phyloP scores from a whole-genome alignment of 2,113 vertebrate species.

The Gymnobelideus leadbeateri region DNA sequence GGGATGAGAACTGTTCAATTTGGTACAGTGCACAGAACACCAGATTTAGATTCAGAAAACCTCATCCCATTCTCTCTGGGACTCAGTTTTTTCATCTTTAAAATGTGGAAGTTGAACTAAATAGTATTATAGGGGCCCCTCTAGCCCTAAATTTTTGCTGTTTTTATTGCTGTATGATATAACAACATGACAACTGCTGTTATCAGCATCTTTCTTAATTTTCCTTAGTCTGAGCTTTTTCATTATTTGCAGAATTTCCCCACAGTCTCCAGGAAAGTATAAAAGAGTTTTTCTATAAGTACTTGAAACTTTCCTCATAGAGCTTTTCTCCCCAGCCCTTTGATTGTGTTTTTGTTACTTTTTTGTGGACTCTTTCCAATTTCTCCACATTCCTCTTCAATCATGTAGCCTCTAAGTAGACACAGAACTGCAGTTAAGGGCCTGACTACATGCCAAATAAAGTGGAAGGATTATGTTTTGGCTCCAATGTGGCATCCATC shows the following conservation, averaged over 20 bases:
- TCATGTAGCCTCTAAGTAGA: slow-evolving; percentile 31
- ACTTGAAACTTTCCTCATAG: neutral
- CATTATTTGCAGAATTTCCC: slow-evolving; percentile 26
- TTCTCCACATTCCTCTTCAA: slow-evolving; percentile 23
- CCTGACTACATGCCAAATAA: slow-evolving; percentile 19
- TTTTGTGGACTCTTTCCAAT: slow-evolving; percentile 15
- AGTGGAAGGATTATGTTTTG: neutral
- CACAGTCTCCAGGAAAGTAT: slow-evolving; percentile 26
- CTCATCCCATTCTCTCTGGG: neutral
- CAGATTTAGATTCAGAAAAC: neutral
- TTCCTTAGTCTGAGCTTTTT: slow-evolving; percentile 20
- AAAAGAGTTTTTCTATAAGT: slow-evolving; percentile 20
- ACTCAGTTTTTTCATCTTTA: neutral
- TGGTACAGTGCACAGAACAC: neutral
- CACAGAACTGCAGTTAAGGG: slow-evolving; percentile 4
- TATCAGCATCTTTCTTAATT: slow-evolving; percentile 2
- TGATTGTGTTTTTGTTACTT: slow-evolving; percentile 13
- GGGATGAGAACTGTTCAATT: neutral
- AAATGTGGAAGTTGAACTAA: neutral
- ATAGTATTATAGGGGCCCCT: neutral
- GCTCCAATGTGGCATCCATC: neutral
- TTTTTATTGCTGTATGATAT: neutral
- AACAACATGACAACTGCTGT: neutral
- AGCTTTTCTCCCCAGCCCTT: neutral
- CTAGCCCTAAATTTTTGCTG: neutral